Percentiles rank a stretch among this genome's conserved stretches.
These are phyloP conservation scores for Coranthus polyacanthus DNA, from an alignment of 2,797 vertebrate species.

Conservation along the genomic window DNA sequence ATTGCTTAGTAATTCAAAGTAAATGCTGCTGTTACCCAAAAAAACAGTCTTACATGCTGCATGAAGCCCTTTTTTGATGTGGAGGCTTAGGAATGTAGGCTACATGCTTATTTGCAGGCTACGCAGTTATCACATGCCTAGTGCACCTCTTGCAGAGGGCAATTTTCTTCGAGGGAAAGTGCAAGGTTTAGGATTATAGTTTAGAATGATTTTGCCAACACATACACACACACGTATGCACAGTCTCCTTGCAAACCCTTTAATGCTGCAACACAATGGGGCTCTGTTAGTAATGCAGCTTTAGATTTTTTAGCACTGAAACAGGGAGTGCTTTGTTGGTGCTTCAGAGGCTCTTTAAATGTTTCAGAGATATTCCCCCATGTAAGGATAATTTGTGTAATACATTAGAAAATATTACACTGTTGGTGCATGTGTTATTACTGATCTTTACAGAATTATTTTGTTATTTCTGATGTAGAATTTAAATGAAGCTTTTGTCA, in stretches of 20 bases:
- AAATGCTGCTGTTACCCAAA: slow-evolving; percentile 25
- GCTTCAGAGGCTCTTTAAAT: slow-evolving; percentile 24
- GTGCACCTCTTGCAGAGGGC: slow-evolving; percentile 60
- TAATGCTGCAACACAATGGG: slow-evolving; percentile 67
- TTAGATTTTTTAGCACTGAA: slow-evolving; percentile 53
- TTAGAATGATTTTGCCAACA: slow-evolving; percentile 40
- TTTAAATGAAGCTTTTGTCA: slow-evolving; percentile 36
- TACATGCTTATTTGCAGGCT: slow-evolving; percentile 72
- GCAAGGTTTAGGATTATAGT: slow-evolving; percentile 68
- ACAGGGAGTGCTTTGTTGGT: slow-evolving; percentile 51
- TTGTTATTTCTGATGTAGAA: slow-evolving; percentile 5
- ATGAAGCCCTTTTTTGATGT: slow-evolving; percentile 66
- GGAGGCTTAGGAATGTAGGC: slow-evolving; percentile 70
- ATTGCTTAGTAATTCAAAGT: slow-evolving; percentile 27
- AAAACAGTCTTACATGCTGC: slow-evolving; percentile 34
- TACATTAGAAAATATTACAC: slow-evolving; percentile 7
- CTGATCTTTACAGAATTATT: neutral
- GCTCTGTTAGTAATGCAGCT: slow-evolving; percentile 68
- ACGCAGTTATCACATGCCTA: slow-evolving; percentile 63
- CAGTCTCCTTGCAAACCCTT: slow-evolving; percentile 32
- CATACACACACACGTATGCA: slow-evolving; percentile 22
- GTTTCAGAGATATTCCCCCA: slow-evolving; percentile 15
- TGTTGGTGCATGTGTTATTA: neutral
- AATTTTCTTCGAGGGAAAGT: slow-evolving; percentile 59
- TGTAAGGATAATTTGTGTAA: slow-evolving; percentile 19